phyloP scores from a whole-genome alignment of 2,888 invertebrate genomes.

The Clunio marinus region DNA sequence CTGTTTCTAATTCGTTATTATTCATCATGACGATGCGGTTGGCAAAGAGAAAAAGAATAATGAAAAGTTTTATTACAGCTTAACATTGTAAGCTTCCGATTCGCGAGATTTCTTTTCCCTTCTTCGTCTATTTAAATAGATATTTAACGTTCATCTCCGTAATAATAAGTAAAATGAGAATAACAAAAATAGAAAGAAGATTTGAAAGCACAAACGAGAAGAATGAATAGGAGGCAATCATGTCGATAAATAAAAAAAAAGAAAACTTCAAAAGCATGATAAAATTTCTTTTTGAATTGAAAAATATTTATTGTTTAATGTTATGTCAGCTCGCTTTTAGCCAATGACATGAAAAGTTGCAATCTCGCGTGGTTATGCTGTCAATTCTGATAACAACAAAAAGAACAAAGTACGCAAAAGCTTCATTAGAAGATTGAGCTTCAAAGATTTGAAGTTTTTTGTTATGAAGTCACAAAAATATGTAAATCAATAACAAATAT shows the following conservation, averaged over 20 bases:
- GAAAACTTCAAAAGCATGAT: neutral
- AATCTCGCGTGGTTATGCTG: neutral
- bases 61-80: slow-evolving; percentile 32
- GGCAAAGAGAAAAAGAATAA: slow-evolving; percentile 1
- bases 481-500: slow-evolving; percentile 13
- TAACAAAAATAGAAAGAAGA: too few species aligned
- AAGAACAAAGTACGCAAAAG: too few species aligned
- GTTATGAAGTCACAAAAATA: neutral
- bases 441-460: too few species aligned
- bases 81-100: slow-evolving; percentile 29
- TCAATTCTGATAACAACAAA: neutral
- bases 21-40: too few species aligned
- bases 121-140: neutral
- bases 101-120: neutral
- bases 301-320: slow-evolving; percentile 6
- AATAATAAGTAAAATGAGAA: too few species aligned
- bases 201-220: too few species aligned
- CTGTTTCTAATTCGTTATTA: neutral
- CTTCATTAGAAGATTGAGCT: too few species aligned
- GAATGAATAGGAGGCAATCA: too few species aligned
- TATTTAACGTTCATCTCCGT: neutral
- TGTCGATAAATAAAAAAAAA: neutral
- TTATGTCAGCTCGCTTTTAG: neutral
- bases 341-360: neutral
- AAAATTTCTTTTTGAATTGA: slow-evolving; percentile 25